Percentiles rank a stretch among this genome's conserved stretches.
phyloP scores from a whole-genome alignment of 2,113 vertebrate genomes.

The Lasiurus borealis region DNA sequence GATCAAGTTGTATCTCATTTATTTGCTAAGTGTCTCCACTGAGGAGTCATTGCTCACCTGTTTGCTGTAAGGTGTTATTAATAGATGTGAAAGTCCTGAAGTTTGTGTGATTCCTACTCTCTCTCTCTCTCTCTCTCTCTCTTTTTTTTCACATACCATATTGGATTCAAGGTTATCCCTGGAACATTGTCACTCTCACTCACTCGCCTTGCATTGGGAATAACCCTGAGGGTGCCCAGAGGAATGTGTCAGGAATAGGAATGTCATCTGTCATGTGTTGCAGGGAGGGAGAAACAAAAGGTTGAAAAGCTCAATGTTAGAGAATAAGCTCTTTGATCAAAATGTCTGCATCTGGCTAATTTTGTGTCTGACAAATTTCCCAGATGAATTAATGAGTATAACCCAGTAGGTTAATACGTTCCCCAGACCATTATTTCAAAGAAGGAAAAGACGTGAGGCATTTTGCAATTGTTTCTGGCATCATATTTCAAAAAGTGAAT shows the following conservation, averaged over 20 bases:
- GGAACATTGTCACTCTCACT: not conserved
- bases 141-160: not conserved
- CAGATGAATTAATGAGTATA: not conserved
- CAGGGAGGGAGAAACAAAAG: not conserved
- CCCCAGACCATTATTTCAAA: not conserved
- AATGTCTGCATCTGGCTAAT: not conserved
- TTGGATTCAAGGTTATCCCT: slow-evolving; percentile 1
- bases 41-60: not conserved
- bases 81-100: not conserved
- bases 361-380: not conserved
- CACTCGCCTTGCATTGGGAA: not conserved
- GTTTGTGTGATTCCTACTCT: not conserved
- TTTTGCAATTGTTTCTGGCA: not conserved
- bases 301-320: not conserved
- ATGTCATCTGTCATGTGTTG: slow-evolving; percentile 25
- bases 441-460: too few relatives aligned
- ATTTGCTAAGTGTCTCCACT: not conserved
- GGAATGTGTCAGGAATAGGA: not conserved
- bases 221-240: not conserved
- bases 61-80: not conserved
- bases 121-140: too few relatives aligned
- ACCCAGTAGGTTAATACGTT: not conserved
- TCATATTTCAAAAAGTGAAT: not conserved
- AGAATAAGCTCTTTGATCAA: slow-evolving; percentile 19
- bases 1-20: not conserved